phyloP scores from a whole-genome alignment of 2,888 invertebrate genomes.

The Thelaira solivaga region DNA sequence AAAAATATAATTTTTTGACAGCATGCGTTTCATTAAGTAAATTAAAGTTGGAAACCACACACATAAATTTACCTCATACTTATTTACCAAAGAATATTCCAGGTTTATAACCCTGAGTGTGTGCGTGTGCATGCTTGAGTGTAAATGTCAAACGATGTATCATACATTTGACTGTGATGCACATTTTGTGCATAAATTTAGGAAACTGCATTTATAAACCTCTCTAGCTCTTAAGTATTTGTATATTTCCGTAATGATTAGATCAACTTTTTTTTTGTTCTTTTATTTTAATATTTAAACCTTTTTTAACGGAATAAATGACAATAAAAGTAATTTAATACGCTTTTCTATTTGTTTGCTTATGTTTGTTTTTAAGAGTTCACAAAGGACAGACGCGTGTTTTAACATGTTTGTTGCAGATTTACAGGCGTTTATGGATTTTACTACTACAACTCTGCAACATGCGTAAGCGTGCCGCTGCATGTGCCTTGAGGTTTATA shows the following conservation, averaged over 20 bases:
- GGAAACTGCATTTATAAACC: slow-evolving; percentile 35
- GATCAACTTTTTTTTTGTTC: slow-evolving; percentile 52
- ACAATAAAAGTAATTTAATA: slow-evolving; percentile 55
- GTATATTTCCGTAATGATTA: slow-evolving; percentile 58
- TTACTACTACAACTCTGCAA: slow-evolving; percentile 17
- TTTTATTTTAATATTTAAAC: slow-evolving; percentile 6
- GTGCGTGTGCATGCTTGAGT: slow-evolving; percentile 3
- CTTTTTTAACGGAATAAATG: neutral
- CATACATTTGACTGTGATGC: slow-evolving; percentile 49
- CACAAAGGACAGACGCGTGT: slow-evolving; percentile 67
- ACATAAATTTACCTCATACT: neutral
- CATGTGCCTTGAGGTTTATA: slow-evolving; percentile 63
- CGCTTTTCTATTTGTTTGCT: slow-evolving; percentile 33
- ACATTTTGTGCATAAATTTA: slow-evolving; percentile 51
- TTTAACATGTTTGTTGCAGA: slow-evolving; percentile 74
- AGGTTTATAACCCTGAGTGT: neutral
- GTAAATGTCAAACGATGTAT: slow-evolving; percentile 52
- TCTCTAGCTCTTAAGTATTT: slow-evolving; percentile 1
- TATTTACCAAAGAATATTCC: too few species aligned
- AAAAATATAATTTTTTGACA: slow-evolving; percentile 28
- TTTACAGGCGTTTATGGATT: slow-evolving; percentile 65
- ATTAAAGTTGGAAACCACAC: slow-evolving; percentile 44
- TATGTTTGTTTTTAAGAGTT: neutral
- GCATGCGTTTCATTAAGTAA: slow-evolving; percentile 51
- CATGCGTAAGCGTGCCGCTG: slow-evolving; percentile 64